Conservation (phyloP, 2,888 invertebrate genomes). For the Drosophila phalerata region DNA sequence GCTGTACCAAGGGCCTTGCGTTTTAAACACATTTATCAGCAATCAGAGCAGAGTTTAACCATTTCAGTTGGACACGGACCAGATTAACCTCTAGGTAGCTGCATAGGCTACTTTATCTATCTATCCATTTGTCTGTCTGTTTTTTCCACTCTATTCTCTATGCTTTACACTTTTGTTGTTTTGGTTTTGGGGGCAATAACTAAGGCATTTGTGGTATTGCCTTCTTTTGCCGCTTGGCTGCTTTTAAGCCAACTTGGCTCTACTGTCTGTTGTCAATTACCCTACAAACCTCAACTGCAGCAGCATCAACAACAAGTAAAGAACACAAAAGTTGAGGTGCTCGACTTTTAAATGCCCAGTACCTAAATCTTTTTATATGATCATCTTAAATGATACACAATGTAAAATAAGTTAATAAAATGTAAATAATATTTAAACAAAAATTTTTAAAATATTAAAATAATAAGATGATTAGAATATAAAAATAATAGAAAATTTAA, state of each 20-base stretch:
- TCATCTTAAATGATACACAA: too few species aligned
- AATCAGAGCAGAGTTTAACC: constrained; percentile 61
- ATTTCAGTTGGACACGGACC: constrained; percentile 39
- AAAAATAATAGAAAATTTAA: too few species aligned
- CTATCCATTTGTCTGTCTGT: constrained; percentile 10
- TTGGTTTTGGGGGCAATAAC: constrained; percentile 62
- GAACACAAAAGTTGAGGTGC: not conserved
- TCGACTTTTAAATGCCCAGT: not conserved
- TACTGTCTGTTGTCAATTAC: constrained; percentile 73
- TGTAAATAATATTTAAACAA: too few species aligned
- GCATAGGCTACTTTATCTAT: constrained; percentile 23
- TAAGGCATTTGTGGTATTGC: constrained; percentile 66
- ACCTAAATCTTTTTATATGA: too few species aligned
- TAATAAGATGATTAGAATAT: too few species aligned
- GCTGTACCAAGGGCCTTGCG: constrained; percentile 4
- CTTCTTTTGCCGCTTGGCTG: constrained; percentile 71
- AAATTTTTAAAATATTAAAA: too few species aligned
- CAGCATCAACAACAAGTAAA: constrained; percentile 4
- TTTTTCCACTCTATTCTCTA: constrained; percentile 3
- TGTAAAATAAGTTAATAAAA: too few species aligned
- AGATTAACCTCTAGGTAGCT: constrained; percentile 59
- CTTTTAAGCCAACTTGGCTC: constrained; percentile 52
- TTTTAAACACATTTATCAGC: constrained; percentile 64
- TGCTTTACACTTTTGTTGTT: constrained; percentile 24
- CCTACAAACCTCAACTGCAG: constrained; percentile 75